Conservation (phyloP, 2,888 invertebrate species). For the Theretra japonica region DNA sequence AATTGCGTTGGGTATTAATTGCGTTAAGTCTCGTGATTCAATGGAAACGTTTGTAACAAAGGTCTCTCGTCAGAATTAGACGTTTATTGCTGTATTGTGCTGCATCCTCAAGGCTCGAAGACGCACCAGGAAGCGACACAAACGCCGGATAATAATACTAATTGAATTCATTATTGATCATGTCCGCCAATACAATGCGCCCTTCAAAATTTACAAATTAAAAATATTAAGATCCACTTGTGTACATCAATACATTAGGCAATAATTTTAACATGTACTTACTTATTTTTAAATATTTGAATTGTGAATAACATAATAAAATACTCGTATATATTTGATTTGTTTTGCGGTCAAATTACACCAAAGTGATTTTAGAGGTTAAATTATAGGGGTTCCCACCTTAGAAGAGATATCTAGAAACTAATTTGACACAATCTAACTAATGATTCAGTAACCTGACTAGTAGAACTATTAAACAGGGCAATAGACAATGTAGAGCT, state of each 20-base stretch:
- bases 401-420: too few relatives aligned
- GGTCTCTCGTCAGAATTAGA: constrained; percentile 73
- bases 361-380: too few relatives aligned
- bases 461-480: too few relatives aligned
- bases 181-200: constrained; percentile 34
- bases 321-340: too few relatives aligned
- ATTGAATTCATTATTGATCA: constrained; percentile 66
- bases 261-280: neutral
- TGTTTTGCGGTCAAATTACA: too few relatives aligned
- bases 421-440: too few relatives aligned
- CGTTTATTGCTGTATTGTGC: constrained; percentile 80
- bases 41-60: constrained; percentile 53
- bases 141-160: constrained; percentile 79
- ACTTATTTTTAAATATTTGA: too few relatives aligned
- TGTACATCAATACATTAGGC: neutral
- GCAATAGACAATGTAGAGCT: too few relatives aligned
- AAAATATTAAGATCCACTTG: neutral
- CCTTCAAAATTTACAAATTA: constrained; percentile 32
- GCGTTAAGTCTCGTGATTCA: constrained; percentile 36
- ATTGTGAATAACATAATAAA: too few relatives aligned
- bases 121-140: constrained; percentile 77
- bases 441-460: too few relatives aligned
- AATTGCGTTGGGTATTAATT: neutral
- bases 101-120: constrained; percentile 63
- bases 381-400: too few relatives aligned